phyloP scores from a whole-genome alignment of 2,113 vertebrate genomes.

The Podilymbus podiceps region DNA sequence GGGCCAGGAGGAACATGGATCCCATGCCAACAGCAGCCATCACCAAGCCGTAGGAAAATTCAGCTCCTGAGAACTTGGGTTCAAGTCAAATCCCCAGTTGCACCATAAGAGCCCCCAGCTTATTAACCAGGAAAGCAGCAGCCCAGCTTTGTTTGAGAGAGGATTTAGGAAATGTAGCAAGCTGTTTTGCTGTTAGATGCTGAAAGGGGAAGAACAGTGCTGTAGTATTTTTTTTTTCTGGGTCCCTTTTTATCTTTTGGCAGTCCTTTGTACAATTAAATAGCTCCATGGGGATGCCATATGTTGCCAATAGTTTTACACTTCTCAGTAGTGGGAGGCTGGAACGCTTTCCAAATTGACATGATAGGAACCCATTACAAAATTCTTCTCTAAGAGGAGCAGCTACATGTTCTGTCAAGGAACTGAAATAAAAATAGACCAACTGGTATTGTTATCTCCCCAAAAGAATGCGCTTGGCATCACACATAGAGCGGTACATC shows the following conservation, averaged over 20 bases:
- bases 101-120: neutral
- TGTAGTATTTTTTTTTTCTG: neutral
- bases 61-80: neutral
- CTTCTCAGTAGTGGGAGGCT: constrained; percentile 70
- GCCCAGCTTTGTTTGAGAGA: constrained; percentile 10
- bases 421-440: constrained; percentile 71
- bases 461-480: constrained; percentile 54
- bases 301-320: constrained; percentile 74
- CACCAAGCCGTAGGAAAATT: neutral
- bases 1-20: rapidly evolving
- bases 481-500: neutral
- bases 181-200: constrained; percentile 49
- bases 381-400: constrained; percentile 61
- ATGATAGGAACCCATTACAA: constrained; percentile 73
- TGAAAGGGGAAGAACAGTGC: constrained; percentile 39
- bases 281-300: constrained; percentile 71
- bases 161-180: constrained; percentile 57
- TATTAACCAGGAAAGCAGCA: neutral
- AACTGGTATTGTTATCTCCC: constrained; percentile 67
- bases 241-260: constrained; percentile 67
- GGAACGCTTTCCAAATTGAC: constrained; percentile 70
- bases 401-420: constrained; percentile 70
- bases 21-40: neutral
- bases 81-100: neutral
- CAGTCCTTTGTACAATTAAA: constrained; percentile 71